Conservation (phyloP, 2,888 invertebrate genomes). For the Eugnorisma glareosa region DNA sequence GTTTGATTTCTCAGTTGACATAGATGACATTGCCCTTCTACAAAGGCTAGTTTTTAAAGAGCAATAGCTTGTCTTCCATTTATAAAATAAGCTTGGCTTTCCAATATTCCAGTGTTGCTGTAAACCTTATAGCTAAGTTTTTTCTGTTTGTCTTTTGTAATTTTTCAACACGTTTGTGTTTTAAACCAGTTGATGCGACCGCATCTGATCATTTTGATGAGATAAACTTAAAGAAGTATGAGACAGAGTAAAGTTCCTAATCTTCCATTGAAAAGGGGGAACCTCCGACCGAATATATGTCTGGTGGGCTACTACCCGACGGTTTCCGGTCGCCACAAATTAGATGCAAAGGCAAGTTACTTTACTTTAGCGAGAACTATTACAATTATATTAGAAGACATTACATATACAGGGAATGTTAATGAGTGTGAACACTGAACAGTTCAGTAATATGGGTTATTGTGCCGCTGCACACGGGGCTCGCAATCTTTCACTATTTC, state of each 20-base stretch:
- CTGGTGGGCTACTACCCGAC: not conserved
- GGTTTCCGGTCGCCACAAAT: not conserved
- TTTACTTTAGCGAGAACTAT: not conserved
- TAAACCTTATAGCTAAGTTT: not conserved
- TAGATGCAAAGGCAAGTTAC: not conserved
- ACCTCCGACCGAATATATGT: not conserved
- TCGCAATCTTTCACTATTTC: conserved; percentile 33
- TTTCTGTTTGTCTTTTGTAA: not conserved
- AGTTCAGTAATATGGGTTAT: conserved; percentile 44
- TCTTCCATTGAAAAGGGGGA: not conserved
- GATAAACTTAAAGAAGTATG: not conserved
- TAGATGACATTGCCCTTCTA: not conserved
- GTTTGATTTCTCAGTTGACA: not conserved
- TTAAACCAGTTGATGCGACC: not conserved
- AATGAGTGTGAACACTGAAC: conserved; percentile 14
- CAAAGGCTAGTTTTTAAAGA: not conserved
- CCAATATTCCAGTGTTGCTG: not conserved
- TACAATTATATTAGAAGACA: conserved; percentile 3
- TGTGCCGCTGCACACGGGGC: conserved; percentile 49
- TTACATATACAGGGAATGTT: conserved; percentile 30
- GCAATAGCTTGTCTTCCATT: not conserved
- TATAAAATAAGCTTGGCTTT: not conserved
- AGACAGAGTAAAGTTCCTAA: not conserved
- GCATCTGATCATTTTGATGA: not conserved
- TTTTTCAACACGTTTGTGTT: not conserved